Base-by-base conservation (phyloP, 2,888 invertebrate genomes). In the Ennomos fuscantarius region DNA sequence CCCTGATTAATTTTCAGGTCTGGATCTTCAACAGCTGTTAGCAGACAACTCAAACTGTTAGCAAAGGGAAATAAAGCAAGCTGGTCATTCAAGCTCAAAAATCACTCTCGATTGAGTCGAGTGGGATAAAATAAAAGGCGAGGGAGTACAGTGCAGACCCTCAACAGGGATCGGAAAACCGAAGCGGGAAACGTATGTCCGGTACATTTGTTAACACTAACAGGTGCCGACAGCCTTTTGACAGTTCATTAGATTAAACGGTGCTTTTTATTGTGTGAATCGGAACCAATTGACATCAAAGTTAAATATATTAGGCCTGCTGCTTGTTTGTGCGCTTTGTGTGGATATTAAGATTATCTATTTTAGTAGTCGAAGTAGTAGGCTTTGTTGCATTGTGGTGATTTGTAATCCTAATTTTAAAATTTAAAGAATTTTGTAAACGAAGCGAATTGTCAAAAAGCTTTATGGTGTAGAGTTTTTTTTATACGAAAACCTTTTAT, bases 21-120 rank as follows among this genome's bases (percentile, higher is more conserved):
- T 73, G 82, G 77, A 81, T 83, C 87, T 86, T 89, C 89, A 88
- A 88, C 78, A 82, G 88, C 89, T 87, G 87, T 89, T 82, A 87
- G 87, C 86, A 86, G 79, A 77, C 82, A 86, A 88, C 89, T 89
- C 84, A 76, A 79, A 78, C 87, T 89, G 91, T 88, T 90, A 85
- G 81, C 91, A 85, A 81, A 82, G 76, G 83, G 86, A 90, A 89
- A 90, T 91, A 89, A 89, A 86, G 73, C 78, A 72, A 83, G 86
- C 87, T 86, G 84, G 85, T 88, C 89, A 88, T 89, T 90, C 89
- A 86, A 87, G 88, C 86, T 89, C 87, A 87, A 90, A 91, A 92
- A 91, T 90, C 86, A 87, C 86, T 86, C 85, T 81, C 89, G 87
- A 91, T 90, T 86, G 90, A 87, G 87, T 85, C 85, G 86, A 89